Evolutionary conservation across 2,888 invertebrate genomes (phyloP).

Genomic region (Troglohyphantes excavatus): DNA sequence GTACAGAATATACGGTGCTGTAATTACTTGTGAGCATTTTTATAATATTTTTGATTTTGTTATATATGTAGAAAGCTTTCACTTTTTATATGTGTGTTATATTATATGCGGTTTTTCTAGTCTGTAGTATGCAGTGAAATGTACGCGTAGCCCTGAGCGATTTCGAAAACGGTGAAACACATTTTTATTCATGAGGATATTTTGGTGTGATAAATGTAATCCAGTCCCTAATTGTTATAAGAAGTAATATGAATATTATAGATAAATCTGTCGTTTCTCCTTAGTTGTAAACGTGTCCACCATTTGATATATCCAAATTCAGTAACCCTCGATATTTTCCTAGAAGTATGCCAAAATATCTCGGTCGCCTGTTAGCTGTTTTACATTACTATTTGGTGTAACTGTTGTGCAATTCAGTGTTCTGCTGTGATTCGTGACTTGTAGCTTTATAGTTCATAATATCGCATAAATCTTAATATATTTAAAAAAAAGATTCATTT

Average conservation of each 20-base stretch:
- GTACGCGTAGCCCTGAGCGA: conserved; percentile 37
- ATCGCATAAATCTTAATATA: conserved; percentile 70
- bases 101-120: conserved; percentile 78
- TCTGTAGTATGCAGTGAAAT: conserved; percentile 76
- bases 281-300: background rate
- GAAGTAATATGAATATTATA: conserved; percentile 25
- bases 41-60: conserved; percentile 79
- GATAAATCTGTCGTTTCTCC: conserved; percentile 1
- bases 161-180: conserved; percentile 17
- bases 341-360: conserved; percentile 72
- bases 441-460: conserved; percentile 76
- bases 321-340: conserved; percentile 64
- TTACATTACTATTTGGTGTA: conserved; percentile 76
- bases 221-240: conserved; percentile 39
- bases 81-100: conserved; percentile 78
- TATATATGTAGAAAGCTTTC: conserved; percentile 79
- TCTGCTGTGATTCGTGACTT: conserved; percentile 77
- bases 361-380: conserved; percentile 73
- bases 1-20: conserved; percentile 73
- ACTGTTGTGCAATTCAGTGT: conserved; percentile 79
- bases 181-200: conserved; percentile 30
- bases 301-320: conserved; percentile 30
- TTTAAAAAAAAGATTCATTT: conserved; percentile 62
- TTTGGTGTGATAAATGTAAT: conserved; percentile 59
- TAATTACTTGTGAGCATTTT: conserved; percentile 77